phyloP scores from a whole-genome alignment of 1,140 invertebrate species.

The Ostrea denselamellosa region DNA sequence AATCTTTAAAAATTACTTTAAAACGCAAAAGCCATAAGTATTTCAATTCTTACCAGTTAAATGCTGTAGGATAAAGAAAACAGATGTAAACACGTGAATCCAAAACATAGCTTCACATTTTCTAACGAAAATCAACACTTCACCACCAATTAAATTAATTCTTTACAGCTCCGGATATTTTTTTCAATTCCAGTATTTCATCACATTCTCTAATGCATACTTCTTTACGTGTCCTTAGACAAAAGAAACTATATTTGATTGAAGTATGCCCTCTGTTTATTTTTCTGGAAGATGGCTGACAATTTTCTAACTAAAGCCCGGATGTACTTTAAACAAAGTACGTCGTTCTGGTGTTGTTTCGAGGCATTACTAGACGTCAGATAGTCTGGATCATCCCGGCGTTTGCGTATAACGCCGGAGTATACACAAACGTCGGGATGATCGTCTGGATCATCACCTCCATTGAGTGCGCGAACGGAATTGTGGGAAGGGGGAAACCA shows the following conservation, averaged over 20 bases:
- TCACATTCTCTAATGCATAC: neutral
- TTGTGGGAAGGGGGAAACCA: too few species aligned
- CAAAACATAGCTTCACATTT: slow-evolving; percentile 15
- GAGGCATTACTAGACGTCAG: too few species aligned
- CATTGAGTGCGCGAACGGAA: too few species aligned
- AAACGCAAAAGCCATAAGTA: too few species aligned
- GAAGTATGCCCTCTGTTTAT: slow-evolving; percentile 20
- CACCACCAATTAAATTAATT: neutral
- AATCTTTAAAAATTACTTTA: too few species aligned
- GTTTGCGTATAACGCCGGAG: too few species aligned
- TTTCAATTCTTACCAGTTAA: slow-evolving; percentile 5
- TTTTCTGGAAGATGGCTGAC: slow-evolving; percentile 17
- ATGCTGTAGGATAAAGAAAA: slow-evolving; percentile 26
- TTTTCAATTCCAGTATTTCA: neutral
- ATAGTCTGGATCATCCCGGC: too few species aligned
- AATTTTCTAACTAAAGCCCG: neutral
- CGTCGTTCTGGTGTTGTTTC: neutral
- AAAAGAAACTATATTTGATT: neutral
- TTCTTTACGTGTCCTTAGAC: neutral
- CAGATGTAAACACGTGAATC: slow-evolving; percentile 12
- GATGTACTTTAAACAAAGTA: neutral
- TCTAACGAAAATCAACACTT: neutral
- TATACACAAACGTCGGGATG: too few species aligned
- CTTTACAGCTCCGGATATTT: neutral
- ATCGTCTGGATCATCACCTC: too few species aligned